phyloP scores from a whole-genome alignment of 2,797 vertebrate species.

The Sparidentex hasta region DNA sequence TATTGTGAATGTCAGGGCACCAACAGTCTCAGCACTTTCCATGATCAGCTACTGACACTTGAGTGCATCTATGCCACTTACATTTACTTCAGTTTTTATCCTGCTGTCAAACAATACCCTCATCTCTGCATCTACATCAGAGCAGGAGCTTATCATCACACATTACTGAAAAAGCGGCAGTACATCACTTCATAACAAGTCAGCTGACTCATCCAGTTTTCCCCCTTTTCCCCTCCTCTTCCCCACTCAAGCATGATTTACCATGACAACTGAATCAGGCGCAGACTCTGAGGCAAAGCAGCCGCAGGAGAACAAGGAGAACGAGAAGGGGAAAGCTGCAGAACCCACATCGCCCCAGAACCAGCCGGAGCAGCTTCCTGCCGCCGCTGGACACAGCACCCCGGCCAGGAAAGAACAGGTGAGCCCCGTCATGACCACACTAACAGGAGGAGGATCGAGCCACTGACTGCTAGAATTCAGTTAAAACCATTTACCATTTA shows the following conservation, averaged over 20 bases:
- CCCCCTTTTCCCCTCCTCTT: constrained; percentile 13
- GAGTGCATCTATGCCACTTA: constrained; percentile 26
- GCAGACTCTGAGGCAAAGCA: constrained; percentile 91
- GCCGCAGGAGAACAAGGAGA: constrained; percentile 83
- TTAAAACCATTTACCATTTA: no score
- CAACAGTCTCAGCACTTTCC: constrained; percentile 32
- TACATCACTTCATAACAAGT: constrained; percentile 53
- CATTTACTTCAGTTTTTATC: constrained; percentile 40
- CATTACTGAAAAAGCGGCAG: constrained; percentile 2
- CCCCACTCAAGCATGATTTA: constrained; percentile 88
- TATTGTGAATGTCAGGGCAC: constrained; percentile 8
- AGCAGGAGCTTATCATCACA: constrained; percentile 17
- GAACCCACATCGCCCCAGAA: constrained; percentile 76
- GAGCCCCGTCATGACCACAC: constrained; percentile 49
- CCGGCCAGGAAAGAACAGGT: constrained; percentile 90
- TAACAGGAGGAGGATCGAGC: not conserved
- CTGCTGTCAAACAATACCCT: constrained; percentile 39
- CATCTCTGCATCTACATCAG: constrained; percentile 38
- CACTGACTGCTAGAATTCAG: not conserved
- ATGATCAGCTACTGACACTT: constrained; percentile 33
- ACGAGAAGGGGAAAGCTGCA: constrained; percentile 64
- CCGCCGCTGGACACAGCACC: constrained; percentile 89
- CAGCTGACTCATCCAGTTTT: constrained; percentile 69
- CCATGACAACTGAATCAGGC: constrained; percentile 96
- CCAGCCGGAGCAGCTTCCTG: constrained; percentile 85